Base-by-base conservation (phyloP, 2,888 invertebrate genomes). In the Tryphoninae sp. region DNA sequence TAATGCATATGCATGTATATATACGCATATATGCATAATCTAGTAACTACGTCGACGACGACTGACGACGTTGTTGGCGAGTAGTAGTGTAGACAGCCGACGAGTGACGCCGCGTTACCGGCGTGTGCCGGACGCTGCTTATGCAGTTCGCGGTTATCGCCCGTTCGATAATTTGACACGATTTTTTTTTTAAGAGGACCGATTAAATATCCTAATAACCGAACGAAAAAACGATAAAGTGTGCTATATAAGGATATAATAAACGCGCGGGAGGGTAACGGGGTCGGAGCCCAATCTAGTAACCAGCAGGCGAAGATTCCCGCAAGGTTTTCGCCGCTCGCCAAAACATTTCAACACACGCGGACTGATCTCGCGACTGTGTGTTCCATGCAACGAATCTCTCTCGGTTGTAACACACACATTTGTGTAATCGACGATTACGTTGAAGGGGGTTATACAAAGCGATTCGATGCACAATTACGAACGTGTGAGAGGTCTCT, bases 71-170 rank as follows among this genome's bases (percentile, higher is more conserved):
- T 23, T 26, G 26, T 59, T 59, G 23, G 23, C 59, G 59, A 59
- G 59, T 59, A 40, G 19, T 75, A 75, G 51, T 64, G 51, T 75
- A 62, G 61, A 40, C 40, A 40, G 33, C 40, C 16, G 64, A 75
- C 49, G 73, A 78, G 81, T 82, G 80, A 83, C 82, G 75, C 82
- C 79, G 83, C 83, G 78, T 71, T 76, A 75, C 83, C 83, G 83
- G 83, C 83, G 77, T 78, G 53, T 75, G 72, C 64, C 78, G 67
- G 68, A 76, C 77, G 81, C 64, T 78, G 75, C 58, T 45, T 79
- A 77, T 62, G 65, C 80, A 64, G 26, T 65, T 42, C 16, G 42
- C 75, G 61, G 62, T 68, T 59, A 33, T 53, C 40, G 1, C 26
- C 49, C 49, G 16, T 22, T 65, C 53, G 55, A 61, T 71, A 67